phyloP scores from a whole-genome alignment of 30 jellyfish, hydroid and myxozoan species.

The Hydra vulgaris region DNA sequence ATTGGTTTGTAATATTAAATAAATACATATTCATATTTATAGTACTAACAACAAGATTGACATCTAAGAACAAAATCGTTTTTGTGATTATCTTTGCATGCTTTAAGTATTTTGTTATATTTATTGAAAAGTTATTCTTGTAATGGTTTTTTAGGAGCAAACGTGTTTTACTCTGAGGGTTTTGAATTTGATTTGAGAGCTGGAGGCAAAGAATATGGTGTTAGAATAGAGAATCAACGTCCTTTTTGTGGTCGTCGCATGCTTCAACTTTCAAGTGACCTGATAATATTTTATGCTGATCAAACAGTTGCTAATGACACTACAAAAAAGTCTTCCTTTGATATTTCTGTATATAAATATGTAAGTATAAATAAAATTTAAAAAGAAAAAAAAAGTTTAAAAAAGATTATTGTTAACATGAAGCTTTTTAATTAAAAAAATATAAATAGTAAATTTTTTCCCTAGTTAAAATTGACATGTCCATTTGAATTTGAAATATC shows the following conservation, averaged over 20 bases:
- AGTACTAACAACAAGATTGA: too few relatives aligned
- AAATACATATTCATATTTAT: too few relatives aligned
- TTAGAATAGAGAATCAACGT: neutral
- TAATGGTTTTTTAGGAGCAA: neutral
- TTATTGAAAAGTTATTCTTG: neutral
- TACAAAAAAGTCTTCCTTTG: neutral
- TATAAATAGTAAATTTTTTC: too few relatives aligned
- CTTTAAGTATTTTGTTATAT: too few relatives aligned
- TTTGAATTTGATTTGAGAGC: neutral
- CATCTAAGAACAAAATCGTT: too few relatives aligned
- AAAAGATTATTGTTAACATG: too few relatives aligned
- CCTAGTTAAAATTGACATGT: too few relatives aligned
- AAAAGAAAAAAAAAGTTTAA: too few relatives aligned
- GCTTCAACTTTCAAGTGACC: neutral
- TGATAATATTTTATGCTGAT: slow-evolving; percentile 6
- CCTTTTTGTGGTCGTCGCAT: slow-evolving; percentile 28
- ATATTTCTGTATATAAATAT: slow-evolving; percentile 1
- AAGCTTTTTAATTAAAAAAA: too few relatives aligned
- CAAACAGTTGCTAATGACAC: neutral
- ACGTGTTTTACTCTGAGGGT: slow-evolving; percentile 5
- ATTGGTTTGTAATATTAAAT: too few relatives aligned
- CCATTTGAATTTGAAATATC: too few relatives aligned
- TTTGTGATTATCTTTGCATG: too few relatives aligned
- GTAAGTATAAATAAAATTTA: neutral
- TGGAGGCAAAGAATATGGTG: slow-evolving; percentile 15